Evolutionary conservation across 2,797 vertebrate species (phyloP), one percentile per base, ranked within the genome.

Genomic region (Pempheris klunzingeri): DNA sequence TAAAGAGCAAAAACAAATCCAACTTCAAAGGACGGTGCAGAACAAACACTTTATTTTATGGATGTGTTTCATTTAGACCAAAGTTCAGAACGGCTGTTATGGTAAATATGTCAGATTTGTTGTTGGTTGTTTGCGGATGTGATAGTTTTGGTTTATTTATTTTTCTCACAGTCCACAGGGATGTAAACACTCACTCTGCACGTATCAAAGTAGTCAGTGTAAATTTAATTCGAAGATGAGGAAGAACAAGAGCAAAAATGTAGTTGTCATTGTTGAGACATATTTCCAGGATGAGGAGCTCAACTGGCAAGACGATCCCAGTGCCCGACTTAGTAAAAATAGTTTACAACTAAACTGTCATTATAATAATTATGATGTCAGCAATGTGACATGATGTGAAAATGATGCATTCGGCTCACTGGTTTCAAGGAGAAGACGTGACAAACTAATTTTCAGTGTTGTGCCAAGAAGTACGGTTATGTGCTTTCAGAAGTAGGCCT

Each of bases 41-140:
- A 94, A 95, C 94, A 95, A 95, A 95, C 93, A 92, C 92, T 94
- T n/a, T 91, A 92, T 89, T 93, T 94, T 94, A 94, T 94, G 91
- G 93, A 94, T 92, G 92, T 87, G 90, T 95, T 94, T 93, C 89
- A 91, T 93, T 94, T 94, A 88, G 92, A 89, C 87, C 88, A 90
- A 91, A 93, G 91, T 94, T 94, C 88, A 91, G 88, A 90, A 88
- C 87, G 82, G 88, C 86, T 91, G 88, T 93, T 92, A 93, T 92
- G 91, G 93, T 94, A 93, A 93, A 94, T 93, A 93, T 94, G 93
- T 95, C 94, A 94, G 91, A 92, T 91, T 93, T 93, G 88, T 88
- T 91, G 88, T 90, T 87, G 62, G 89, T 83, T 94, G 93, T 93
- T 93, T 92, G 90, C 36, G 46, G 82, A 91, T 90, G 85, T 92